These are phyloP conservation scores for Poecile atricapillus DNA, from an alignment of 2,113 vertebrate species.

Conservation along the genomic window DNA sequence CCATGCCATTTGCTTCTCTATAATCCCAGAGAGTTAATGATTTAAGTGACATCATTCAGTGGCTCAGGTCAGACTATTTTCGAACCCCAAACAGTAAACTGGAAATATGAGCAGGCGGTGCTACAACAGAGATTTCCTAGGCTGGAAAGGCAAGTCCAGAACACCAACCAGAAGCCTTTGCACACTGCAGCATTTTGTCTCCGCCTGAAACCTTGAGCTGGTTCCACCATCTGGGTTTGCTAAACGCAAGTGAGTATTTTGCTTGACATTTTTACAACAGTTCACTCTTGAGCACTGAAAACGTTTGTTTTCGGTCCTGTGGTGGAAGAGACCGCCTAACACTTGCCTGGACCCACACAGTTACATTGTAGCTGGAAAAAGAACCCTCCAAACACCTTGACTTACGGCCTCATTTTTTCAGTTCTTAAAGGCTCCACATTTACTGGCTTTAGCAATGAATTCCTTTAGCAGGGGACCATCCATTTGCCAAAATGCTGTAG, in stretches of 20 bases:
- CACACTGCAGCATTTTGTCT: background rate
- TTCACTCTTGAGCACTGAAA: background rate
- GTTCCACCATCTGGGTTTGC: background rate
- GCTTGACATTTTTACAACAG: background rate
- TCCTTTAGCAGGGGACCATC: slow-evolving; percentile 95
- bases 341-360: background rate
- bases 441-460: slow-evolving; percentile 95
- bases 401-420: slow-evolving; percentile 75
- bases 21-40: background rate
- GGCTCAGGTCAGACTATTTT: background rate
- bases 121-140: background rate
- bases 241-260: background rate
- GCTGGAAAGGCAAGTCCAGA: background rate
- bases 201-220: background rate
- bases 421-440: slow-evolving; percentile 96
- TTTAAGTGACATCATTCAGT: background rate
- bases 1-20: background rate
- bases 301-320: background rate
- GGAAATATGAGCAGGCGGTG: background rate
- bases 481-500: slow-evolving; percentile 92
- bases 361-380: background rate
- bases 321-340: background rate
- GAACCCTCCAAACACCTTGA: background rate
- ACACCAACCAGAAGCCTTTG: background rate
- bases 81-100: background rate